phyloP scores from a whole-genome alignment of 37 sponge, comb jelly and placozoan genomes.

The Axinella damicornis region DNA sequence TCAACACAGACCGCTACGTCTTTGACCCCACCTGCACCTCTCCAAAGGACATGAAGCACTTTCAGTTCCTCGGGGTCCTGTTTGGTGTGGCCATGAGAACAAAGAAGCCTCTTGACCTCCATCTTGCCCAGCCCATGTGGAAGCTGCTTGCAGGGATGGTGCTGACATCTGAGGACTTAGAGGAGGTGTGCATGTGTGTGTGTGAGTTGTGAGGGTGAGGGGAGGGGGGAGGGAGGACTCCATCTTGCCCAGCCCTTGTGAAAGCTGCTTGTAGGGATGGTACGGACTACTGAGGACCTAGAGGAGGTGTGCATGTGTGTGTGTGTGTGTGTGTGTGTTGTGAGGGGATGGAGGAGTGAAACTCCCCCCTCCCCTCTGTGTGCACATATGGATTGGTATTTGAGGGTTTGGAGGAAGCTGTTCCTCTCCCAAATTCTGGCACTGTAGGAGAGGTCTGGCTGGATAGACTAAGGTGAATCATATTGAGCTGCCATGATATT shows the following conservation, averaged over 20 bases:
- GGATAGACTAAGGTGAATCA: too few relatives aligned
- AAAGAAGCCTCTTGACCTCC: conserved; percentile 88
- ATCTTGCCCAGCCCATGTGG: conserved; percentile 89
- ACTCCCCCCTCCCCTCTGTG: conserved; percentile 78
- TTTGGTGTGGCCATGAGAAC: conserved; percentile 93
- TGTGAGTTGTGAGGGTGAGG: conserved; percentile 15
- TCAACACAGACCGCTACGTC: conserved; percentile 82
- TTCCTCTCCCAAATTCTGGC: too few relatives aligned
- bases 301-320: conserved; percentile 66
- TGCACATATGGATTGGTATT: too few relatives aligned
- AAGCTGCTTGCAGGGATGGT: conserved; percentile 84
- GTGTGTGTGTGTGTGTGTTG: conserved; percentile 12
- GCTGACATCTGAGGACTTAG: conserved; percentile 78
- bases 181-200: conserved; percentile 56
- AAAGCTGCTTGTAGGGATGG: conserved; percentile 43
- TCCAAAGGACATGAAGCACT: conserved; percentile 61
- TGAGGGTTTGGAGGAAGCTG: too few relatives aligned
- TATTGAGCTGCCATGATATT: too few relatives aligned
- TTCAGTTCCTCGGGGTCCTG: conserved; percentile 88
- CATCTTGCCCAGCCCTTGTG: conserved; percentile 88
- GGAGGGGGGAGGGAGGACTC: conserved; percentile 6
- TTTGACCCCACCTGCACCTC: conserved; percentile 81
- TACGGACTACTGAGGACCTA: not conserved
- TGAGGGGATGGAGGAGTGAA: not conserved
- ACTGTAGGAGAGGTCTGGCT: too few relatives aligned